Evolutionary conservation across 2,888 invertebrate genomes (phyloP), one percentile per base, ranked within the genome.

Genomic region (Brachyopa scutellaris): DNA sequence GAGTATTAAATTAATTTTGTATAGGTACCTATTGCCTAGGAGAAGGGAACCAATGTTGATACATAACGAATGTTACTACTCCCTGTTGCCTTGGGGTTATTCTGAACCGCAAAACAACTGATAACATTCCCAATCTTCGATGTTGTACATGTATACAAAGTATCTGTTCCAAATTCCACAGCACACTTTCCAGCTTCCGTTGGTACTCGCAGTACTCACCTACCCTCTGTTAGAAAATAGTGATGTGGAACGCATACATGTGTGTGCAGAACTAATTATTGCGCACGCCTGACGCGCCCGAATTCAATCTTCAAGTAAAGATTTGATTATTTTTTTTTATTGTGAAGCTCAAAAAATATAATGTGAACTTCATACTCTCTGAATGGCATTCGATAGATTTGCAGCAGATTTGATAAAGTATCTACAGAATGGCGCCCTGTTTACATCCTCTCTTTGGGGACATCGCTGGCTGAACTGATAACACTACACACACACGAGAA

Each of bases 221-320:
- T 57, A 62, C 15, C 13, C 21, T 38, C 36, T 7, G 29, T 38
- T n/a, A 2, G 53, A 62, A 61, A 55, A 45, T 36, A 45, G 21
- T 42, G 49, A 62, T 69, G 67, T 74, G 57, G 42, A 74, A 51
- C 69, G 42, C 55, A 59, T 45, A 67, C 73, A 55, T 67, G 62
- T 53, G 51, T 53, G 11, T 19, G 26, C 26, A 26, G 45, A 80
- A 51, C 76, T 80, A 19, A 9, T 4, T 15, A 76, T 1, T 13
- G 82, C 82, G 82, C 82, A 82, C 70, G 82, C 82, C 64, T 72
- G 82, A 76, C 82, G 82, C 82, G 77, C 82, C 82, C 82, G 82
- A 82, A 80, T 70, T 70, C 49, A 70, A 66, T 47, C 59, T 77
- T 31, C 47, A 55, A 23, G 33, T 51, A 64, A 21, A 42, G 42